A percentile compares a stretch with the other conserved stretches of the same genome.
Conservation (phyloP, 2,888 invertebrate genomes). For the Octodonta nipae region DNA sequence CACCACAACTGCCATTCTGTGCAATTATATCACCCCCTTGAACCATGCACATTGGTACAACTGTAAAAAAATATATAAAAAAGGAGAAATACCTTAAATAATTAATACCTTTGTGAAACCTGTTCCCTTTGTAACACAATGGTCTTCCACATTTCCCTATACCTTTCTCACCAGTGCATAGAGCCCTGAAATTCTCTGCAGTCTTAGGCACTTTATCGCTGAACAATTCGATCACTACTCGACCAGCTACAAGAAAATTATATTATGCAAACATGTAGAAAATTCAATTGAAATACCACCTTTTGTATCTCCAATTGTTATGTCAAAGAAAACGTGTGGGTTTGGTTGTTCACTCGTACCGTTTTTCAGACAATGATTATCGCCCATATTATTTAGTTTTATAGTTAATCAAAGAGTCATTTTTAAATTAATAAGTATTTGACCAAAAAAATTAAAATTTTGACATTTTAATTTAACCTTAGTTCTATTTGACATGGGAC, state of each 20-base stretch:
- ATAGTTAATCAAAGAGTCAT: no score
- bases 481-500: no score
- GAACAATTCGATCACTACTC: constrained; percentile 75
- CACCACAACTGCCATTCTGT: constrained; percentile 77
- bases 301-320: constrained; percentile 52
- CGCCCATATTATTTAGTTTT: no score
- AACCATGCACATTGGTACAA: constrained; percentile 78
- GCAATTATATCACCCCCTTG: constrained; percentile 69
- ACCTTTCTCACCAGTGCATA: constrained; percentile 87
- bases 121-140: constrained; percentile 70
- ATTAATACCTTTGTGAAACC: constrained; percentile 64
- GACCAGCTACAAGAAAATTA: constrained; percentile 47
- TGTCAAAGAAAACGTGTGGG: constrained; percentile 50
- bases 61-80: no score
- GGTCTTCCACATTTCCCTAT: constrained; percentile 53
- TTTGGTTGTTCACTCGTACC: no score
- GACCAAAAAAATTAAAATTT: no score
- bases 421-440: no score
- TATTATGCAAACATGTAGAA: neutral
- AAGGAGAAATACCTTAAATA: no score
- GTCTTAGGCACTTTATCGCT: constrained; percentile 74
- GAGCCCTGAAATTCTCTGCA: constrained; percentile 78
- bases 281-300: constrained; percentile 35
- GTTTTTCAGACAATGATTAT: no score
- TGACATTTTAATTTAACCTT: no score